These are phyloP conservation scores for Propithecus perrieri DNA, from an alignment of 2,797 vertebrate genomes.

Conservation along the genomic window DNA sequence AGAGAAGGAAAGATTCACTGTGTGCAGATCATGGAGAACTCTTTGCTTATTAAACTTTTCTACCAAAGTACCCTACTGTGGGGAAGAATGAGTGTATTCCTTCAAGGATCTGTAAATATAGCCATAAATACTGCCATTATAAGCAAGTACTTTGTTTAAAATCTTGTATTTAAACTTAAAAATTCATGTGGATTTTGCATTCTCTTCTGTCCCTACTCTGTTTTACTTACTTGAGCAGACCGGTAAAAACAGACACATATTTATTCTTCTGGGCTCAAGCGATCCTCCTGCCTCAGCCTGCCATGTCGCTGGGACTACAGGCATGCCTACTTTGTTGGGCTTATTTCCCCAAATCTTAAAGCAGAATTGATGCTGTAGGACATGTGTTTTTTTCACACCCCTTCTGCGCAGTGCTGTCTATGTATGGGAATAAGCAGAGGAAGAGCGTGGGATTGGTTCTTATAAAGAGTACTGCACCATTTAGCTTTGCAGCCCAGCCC, in stretches of 20 bases:
- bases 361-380: background rate
- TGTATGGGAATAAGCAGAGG: background rate
- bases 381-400: background rate
- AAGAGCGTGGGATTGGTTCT: background rate
- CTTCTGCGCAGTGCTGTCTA: background rate
- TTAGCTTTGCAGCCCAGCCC: background rate
- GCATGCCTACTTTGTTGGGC: background rate
- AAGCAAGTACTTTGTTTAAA: constrained; percentile 31
- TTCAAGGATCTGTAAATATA: background rate
- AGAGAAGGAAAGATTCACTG: background rate
- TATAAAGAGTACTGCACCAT: background rate
- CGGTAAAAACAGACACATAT: background rate
- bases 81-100: background rate
- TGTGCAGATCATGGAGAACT: background rate
- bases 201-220: background rate
- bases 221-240: background rate
- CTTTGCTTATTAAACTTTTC: constrained; percentile 33
- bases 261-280: background rate
- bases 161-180: constrained; percentile 27
- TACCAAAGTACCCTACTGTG: background rate
- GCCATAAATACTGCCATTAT: background rate
- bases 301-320: background rate
- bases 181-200: background rate
- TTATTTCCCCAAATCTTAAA: background rate
- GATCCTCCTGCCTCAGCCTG: background rate